phyloP scores from a whole-genome alignment of 2,113 vertebrate genomes.

The Nothobranchius kuhntae region DNA sequence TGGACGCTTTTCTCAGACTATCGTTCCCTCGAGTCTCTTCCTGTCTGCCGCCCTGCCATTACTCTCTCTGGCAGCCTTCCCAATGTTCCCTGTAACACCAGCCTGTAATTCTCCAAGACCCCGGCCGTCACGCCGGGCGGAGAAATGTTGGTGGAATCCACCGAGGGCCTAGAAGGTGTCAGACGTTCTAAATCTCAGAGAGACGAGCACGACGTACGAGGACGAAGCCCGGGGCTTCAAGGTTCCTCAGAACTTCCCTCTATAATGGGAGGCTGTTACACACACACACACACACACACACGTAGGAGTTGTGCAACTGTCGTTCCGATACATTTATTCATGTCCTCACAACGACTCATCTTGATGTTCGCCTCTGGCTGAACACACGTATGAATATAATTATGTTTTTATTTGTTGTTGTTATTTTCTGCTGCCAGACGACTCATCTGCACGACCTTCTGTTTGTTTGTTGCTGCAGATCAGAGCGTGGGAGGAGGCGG shows the following conservation, averaged over 20 bases:
- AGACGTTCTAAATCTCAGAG: conserved; percentile 56
- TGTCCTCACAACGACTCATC: not conserved
- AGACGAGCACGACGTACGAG: conserved; percentile 28
- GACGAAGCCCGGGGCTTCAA: conserved; percentile 30
- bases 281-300: not conserved
- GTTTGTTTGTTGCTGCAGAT: conserved; percentile 78
- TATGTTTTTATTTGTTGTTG: not conserved
- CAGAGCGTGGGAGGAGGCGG: conserved; percentile 88
- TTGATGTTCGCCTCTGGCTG: not conserved
- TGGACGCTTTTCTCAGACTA: not conserved
- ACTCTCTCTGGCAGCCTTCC: conserved; percentile 22
- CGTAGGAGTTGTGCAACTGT: not conserved
- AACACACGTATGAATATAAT: not conserved
- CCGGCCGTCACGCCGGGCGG: conserved; percentile 25
- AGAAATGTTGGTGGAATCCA: conserved; percentile 37
- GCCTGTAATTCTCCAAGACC: conserved; percentile 26
- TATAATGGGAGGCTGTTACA: not conserved
- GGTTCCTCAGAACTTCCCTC: conserved; percentile 17
- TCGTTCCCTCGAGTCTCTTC: conserved; percentile 5
- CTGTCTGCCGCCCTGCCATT: conserved; percentile 18
- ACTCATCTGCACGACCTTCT: conserved; percentile 9
- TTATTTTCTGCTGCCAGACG: not conserved
- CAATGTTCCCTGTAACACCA: conserved; percentile 4
- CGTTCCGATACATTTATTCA: no score
- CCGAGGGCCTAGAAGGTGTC: conserved; percentile 55